Evolutionary conservation across 2,797 vertebrate species (phyloP).

Genomic region (Micropoecilia bifurca): DNA sequence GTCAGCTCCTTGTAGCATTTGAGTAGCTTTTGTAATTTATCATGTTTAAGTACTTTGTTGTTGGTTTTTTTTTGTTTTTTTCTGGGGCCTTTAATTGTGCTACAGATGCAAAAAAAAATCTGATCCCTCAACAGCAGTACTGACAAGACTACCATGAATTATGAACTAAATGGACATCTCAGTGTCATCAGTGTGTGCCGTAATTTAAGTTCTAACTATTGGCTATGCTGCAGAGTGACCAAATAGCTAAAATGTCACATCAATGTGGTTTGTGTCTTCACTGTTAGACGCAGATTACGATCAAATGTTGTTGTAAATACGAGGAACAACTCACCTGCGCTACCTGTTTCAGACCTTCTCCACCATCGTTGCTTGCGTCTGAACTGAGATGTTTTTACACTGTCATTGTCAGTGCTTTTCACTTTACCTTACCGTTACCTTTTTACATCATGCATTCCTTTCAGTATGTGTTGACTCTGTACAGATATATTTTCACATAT

Average conservation of each 20-base stretch:
- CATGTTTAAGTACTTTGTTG: slow-evolving; percentile 39
- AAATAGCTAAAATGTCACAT: slow-evolving; percentile 57
- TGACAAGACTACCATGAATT: slow-evolving; percentile 51
- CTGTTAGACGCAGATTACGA: slow-evolving; percentile 45
- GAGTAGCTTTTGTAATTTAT: slow-evolving; percentile 76
- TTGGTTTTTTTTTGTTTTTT: not conserved
- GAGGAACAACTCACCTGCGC: slow-evolving; percentile 40
- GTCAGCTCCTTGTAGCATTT: slow-evolving; percentile 69
- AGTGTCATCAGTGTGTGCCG: slow-evolving; percentile 62
- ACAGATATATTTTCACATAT: slow-evolving; percentile 88
- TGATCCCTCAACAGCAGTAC: slow-evolving; percentile 51
- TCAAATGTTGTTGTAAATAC: slow-evolving; percentile 65
- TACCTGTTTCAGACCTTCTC: slow-evolving; percentile 61
- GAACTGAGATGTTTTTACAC: slow-evolving; percentile 45
- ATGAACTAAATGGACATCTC: slow-evolving; percentile 28
- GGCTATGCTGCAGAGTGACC: slow-evolving; percentile 52
- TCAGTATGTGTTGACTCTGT: slow-evolving; percentile 78
- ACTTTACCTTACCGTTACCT: slow-evolving; percentile 55
- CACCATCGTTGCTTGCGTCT: slow-evolving; percentile 44
- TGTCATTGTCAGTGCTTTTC: slow-evolving; percentile 46
- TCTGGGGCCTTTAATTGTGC: slow-evolving; percentile 68
- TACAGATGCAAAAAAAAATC: slow-evolving; percentile 60
- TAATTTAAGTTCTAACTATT: slow-evolving; percentile 38
- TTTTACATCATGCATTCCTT: slow-evolving; percentile 44
- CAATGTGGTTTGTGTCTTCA: slow-evolving; percentile 60